These are phyloP conservation scores for Butastur rufipennis DNA, from an alignment of 2,113 vertebrate species.

Conservation along the genomic window DNA sequence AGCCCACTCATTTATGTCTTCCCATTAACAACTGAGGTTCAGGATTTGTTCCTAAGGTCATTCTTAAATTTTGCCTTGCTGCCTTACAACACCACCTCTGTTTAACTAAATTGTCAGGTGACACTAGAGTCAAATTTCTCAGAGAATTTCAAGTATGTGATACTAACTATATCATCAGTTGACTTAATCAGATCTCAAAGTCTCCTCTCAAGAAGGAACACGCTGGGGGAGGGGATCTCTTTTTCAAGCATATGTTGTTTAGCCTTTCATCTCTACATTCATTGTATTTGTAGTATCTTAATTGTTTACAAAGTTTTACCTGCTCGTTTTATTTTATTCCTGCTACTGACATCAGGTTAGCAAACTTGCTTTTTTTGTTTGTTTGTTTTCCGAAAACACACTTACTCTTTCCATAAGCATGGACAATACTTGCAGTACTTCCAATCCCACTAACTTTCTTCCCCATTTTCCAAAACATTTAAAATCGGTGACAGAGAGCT, in stretches of 20 bases:
- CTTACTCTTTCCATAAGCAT: accelerated
- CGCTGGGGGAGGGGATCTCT: accelerated
- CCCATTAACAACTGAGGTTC: background rate
- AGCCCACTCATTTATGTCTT: background rate
- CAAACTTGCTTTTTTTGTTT: too few species aligned
- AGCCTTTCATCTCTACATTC: background rate
- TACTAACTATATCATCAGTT: accelerated
- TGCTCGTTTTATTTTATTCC: background rate
- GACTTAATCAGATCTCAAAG: background rate
- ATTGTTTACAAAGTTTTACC: background rate
- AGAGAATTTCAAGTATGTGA: background rate
- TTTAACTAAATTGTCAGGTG: too few species aligned
- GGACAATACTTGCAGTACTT: accelerated
- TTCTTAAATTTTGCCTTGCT: too few species aligned
- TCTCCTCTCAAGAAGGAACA: background rate
- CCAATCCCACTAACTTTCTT: background rate
- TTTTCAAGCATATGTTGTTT: accelerated
- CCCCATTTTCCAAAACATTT: too few species aligned
- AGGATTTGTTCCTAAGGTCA: background rate
- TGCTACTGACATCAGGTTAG: background rate
- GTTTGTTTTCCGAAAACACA: background rate
- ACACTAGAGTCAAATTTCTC: background rate
- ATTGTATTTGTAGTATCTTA: accelerated
- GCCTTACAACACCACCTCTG: too few species aligned
- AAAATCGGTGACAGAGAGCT: accelerated